Conservation (phyloP, 2,113 vertebrate species). For the Nesoenas mayeri region DNA sequence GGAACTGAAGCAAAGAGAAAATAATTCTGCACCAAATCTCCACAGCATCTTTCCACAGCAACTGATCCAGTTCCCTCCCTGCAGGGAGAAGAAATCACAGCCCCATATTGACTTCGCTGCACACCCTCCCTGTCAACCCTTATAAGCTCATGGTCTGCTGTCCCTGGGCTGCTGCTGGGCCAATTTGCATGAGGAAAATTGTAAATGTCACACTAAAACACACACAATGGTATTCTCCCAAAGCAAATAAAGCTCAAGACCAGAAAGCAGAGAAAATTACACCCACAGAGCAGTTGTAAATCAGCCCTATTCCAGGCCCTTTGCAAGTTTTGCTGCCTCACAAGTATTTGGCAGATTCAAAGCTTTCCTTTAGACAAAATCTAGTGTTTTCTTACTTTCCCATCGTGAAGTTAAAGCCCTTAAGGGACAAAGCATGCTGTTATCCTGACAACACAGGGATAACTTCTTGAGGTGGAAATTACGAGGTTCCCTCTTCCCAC, state of each 20-base stretch:
- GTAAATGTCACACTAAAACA: background rate
- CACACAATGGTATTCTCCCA: background rate
- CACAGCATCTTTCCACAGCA: background rate
- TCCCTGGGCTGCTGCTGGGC: background rate
- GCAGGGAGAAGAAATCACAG: background rate
- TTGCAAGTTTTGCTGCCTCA: background rate
- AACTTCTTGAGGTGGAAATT: background rate
- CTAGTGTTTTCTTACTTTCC: background rate
- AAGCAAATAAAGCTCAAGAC: background rate
- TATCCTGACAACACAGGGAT: background rate
- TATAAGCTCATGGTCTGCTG: background rate
- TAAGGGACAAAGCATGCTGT: accelerated
- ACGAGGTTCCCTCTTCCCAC: accelerated
- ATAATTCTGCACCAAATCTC: background rate
- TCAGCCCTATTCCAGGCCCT: background rate
- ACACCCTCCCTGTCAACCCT: background rate
- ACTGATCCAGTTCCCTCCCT: background rate
- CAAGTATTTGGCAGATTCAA: background rate
- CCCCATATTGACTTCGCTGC: background rate
- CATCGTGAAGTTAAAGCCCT: background rate
- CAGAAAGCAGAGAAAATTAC: background rate
- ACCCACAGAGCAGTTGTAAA: background rate
- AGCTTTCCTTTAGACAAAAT: background rate
- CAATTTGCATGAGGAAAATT: background rate
- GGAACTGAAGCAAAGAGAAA: background rate